phyloP scores from a whole-genome alignment of 1,140 invertebrate genomes.

The Anastrepha obliqua region DNA sequence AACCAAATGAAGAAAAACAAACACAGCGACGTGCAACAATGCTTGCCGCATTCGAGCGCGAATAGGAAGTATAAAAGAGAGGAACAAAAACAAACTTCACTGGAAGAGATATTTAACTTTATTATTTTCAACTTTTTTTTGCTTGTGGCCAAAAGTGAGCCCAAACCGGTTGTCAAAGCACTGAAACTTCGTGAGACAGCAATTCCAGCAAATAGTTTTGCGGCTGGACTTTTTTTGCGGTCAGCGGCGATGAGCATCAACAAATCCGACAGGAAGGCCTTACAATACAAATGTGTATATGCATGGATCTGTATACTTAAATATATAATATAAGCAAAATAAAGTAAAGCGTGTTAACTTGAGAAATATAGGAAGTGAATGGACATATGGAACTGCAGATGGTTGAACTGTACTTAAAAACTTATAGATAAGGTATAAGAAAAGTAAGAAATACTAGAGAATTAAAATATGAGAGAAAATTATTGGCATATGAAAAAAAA shows the following conservation, averaged over 20 bases:
- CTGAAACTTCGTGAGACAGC: background rate
- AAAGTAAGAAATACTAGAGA: background rate
- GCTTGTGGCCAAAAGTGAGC: background rate
- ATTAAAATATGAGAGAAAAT: background rate
- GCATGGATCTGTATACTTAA: background rate
- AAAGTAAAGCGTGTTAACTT: background rate
- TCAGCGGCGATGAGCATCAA: background rate
- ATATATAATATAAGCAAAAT: background rate
- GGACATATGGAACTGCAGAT: too few species aligned
- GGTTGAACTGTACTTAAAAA: background rate
- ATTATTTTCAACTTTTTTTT: background rate
- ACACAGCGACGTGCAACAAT: background rate
- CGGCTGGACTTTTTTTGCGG: background rate
- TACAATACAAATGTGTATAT: background rate
- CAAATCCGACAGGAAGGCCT: conserved; percentile 10
- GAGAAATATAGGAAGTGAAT: background rate
- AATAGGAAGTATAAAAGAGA: conserved; percentile 7
- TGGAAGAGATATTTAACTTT: background rate
- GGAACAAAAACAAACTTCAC: background rate
- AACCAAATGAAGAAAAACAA: conserved; percentile 1
- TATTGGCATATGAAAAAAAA: too few species aligned
- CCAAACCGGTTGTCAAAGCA: conserved; percentile 13
- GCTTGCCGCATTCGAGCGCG: background rate
- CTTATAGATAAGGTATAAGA: too few species aligned
- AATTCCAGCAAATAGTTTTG: background rate